Percentiles rank a stretch among this genome's conserved stretches.
Conservation (phyloP, 2,888 invertebrate species). For the Cactoblastis cactorum region DNA sequence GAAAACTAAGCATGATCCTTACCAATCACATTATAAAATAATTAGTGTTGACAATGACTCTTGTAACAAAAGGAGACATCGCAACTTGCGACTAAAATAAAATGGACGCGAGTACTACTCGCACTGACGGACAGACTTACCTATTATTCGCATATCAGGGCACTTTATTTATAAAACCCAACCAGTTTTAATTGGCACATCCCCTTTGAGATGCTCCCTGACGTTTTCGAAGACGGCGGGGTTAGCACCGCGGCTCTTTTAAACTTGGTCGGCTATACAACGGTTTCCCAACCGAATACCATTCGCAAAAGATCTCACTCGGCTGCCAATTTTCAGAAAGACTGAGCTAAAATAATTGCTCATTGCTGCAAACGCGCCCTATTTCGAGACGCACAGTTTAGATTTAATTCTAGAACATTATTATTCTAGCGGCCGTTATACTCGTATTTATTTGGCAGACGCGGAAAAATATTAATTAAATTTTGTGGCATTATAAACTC, state of each 20-base stretch:
- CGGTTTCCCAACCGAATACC: slow-evolving; percentile 78
- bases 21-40: background rate
- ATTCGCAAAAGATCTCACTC: slow-evolving; percentile 71
- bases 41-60: slow-evolving; percentile 17
- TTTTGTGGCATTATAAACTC: slow-evolving; percentile 16
- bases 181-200: slow-evolving; percentile 55
- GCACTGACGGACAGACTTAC: slow-evolving; percentile 57
- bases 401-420: slow-evolving; percentile 70
- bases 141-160: slow-evolving; percentile 74
- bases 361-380: slow-evolving; percentile 76
- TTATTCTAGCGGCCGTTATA: slow-evolving; percentile 51
- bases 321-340: slow-evolving; percentile 79
- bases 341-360: slow-evolving; percentile 78
- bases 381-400: slow-evolving; percentile 69
- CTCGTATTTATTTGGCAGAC: slow-evolving; percentile 32
- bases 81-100: slow-evolving; percentile 48
- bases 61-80: slow-evolving; percentile 27
- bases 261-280: slow-evolving; percentile 53
- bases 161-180: slow-evolving; percentile 70
- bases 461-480: slow-evolving; percentile 27
- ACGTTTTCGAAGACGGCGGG: slow-evolving; percentile 26
- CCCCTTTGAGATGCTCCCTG: slow-evolving; percentile 36
- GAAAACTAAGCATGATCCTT: background rate
- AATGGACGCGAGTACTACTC: slow-evolving; percentile 39
- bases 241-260: slow-evolving; percentile 45